phyloP scores from a whole-genome alignment of 2,888 invertebrate genomes.

The Mesorhabditis sp. region DNA sequence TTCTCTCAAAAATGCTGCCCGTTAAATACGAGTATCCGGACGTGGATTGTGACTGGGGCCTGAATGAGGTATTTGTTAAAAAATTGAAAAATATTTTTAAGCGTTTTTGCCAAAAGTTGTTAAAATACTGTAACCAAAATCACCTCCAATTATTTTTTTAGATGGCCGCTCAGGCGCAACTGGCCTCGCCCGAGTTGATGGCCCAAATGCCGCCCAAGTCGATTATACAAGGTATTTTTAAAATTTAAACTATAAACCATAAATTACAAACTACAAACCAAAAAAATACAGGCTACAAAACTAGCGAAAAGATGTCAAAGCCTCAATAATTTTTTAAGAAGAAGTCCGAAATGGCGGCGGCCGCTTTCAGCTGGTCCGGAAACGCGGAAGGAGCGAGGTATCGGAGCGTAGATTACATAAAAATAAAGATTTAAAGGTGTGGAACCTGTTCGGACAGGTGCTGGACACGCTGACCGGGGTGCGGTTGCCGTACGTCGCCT shows the following conservation, averaged over 20 bases:
- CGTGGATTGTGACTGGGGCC: too few relatives aligned
- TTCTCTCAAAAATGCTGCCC: too few relatives aligned
- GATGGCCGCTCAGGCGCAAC: slow-evolving; percentile 3
- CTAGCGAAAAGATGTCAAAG: too few relatives aligned
- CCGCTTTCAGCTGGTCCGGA: slow-evolving; percentile 47
- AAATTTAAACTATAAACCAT: neutral
- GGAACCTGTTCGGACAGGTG: slow-evolving; percentile 57
- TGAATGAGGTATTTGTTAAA: too few relatives aligned
- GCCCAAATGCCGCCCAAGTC: slow-evolving; percentile 35
- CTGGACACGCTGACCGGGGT: slow-evolving; percentile 46
- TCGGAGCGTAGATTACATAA: too few relatives aligned
- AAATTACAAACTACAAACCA: too few relatives aligned
- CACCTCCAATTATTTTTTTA: neutral
- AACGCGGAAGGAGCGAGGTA: slow-evolving; percentile 37
- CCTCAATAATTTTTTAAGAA: slow-evolving; percentile 12
- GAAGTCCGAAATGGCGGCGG: slow-evolving; percentile 29
- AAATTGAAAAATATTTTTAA: too few relatives aligned
- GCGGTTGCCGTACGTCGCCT: slow-evolving; percentile 55
- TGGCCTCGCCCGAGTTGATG: slow-evolving; percentile 16
- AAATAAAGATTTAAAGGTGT: slow-evolving; percentile 44
- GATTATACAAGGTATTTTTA: slow-evolving; percentile 20
- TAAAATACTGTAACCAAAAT: neutral
- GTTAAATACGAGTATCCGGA: too few relatives aligned
- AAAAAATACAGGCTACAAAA: too few relatives aligned
- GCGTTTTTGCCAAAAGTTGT: neutral